These are phyloP conservation scores for Epizoanthus scotinus DNA, from an alignment of 92 coral and sea anemone genomes.

Conservation along the genomic window DNA sequence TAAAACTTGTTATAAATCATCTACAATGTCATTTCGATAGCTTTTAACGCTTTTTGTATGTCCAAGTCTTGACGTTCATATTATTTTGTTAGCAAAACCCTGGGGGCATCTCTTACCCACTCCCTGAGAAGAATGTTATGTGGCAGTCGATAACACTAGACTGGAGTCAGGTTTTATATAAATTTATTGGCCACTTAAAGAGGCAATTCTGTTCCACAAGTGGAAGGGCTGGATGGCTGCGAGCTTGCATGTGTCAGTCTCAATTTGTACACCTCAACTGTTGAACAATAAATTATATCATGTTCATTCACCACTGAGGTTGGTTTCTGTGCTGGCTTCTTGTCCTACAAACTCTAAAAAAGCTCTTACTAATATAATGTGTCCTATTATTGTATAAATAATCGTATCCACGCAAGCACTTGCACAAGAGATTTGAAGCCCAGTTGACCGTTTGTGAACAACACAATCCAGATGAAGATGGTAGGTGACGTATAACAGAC, in stretches of 20 bases:
- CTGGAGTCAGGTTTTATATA: constrained; percentile 17
- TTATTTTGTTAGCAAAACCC: no score
- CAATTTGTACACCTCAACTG: neutral
- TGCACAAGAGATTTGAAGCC: neutral
- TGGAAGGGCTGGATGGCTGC: neutral
- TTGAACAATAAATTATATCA: neutral
- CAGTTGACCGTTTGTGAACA: neutral
- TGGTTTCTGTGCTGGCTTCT: no score
- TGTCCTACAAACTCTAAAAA: constrained; percentile 1
- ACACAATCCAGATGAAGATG: constrained; percentile 1
- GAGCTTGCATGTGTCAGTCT: neutral
- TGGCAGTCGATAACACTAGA: no score
- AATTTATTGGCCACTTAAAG: constrained; percentile 43
- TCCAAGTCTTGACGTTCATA: no score
- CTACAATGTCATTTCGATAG: no score
- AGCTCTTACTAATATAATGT: constrained; percentile 8
- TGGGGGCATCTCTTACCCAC: no score
- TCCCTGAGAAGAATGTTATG: no score
- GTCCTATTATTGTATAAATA: constrained; percentile 22
- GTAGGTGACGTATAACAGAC: neutral
- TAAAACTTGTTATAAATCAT: no score
- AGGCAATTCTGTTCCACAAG: constrained; percentile 37
- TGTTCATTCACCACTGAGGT: no score
- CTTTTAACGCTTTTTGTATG: no score
- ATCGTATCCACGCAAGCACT: constrained; percentile 1